A percentile compares a stretch with the other conserved stretches of the same genome.
Conservation (phyloP, 2,113 vertebrate species). For the Motacilla tschutschensis region DNA sequence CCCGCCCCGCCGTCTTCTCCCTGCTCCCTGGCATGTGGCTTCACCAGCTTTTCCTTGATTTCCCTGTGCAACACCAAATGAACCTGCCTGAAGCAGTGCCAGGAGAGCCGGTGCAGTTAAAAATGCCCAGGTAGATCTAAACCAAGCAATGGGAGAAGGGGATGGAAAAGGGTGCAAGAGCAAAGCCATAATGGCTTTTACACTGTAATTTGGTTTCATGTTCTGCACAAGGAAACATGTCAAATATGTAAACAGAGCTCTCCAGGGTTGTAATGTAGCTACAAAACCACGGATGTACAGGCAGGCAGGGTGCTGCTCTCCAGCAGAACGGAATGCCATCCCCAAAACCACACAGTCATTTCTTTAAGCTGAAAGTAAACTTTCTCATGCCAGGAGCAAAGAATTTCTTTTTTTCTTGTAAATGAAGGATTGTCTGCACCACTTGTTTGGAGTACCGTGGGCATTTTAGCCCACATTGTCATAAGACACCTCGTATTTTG, state of each 20-base stretch:
- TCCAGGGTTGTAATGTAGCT: constrained; percentile 57
- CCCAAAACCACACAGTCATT: constrained; percentile 71
- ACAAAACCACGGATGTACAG: constrained; percentile 57
- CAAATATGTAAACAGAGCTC: constrained; percentile 77
- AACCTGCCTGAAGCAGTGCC: neutral
- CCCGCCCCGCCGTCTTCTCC: neutral
- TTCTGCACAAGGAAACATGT: constrained; percentile 76
- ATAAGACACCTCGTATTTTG: constrained; percentile 4
- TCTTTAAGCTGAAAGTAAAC: constrained; percentile 74
- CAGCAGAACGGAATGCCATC: constrained; percentile 61
- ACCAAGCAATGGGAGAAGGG: constrained; percentile 6
- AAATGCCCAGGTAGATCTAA: constrained; percentile 9
- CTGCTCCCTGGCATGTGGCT: neutral
- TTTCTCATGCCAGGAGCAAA: constrained; percentile 67
- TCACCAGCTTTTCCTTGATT: neutral
- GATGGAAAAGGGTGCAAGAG: constrained; percentile 30
- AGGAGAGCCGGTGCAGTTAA: neutral
- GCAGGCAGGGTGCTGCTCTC: constrained; percentile 67
- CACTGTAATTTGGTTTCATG: constrained; percentile 77
- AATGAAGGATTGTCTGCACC: constrained; percentile 35
- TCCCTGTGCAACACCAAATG: neutral
- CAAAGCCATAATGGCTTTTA: constrained; percentile 44
- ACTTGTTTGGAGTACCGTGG: neutral
- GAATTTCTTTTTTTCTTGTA: constrained; percentile 40
- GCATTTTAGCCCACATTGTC: constrained; percentile 15